These are phyloP conservation scores for Kryptolebias ocellatus DNA, from an alignment of 2,797 vertebrate genomes.

Conservation along the genomic window DNA sequence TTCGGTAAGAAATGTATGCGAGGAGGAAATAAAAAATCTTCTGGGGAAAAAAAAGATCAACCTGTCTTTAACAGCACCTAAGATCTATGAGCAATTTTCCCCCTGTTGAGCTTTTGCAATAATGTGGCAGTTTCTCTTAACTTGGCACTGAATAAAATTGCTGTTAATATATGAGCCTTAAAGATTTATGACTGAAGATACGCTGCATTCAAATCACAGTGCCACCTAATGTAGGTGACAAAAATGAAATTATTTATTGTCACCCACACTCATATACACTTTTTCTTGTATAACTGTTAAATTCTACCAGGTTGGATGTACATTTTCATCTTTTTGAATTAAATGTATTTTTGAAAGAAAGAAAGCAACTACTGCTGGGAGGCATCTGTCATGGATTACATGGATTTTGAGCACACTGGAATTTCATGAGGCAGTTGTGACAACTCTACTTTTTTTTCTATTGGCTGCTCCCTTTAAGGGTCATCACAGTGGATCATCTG, in stretches of 20 bases:
- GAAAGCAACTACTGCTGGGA: too few relatives aligned
- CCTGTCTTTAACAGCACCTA: slow-evolving; percentile 26
- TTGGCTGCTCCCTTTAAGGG: too few relatives aligned
- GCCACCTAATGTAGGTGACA: slow-evolving; percentile 31
- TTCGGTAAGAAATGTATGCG: not conserved
- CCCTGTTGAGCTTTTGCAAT: slow-evolving; percentile 15
- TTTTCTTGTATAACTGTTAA: not conserved
- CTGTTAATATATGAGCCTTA: slow-evolving; percentile 47
- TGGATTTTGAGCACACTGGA: slow-evolving; percentile 3
- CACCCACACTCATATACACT: slow-evolving; percentile 22
- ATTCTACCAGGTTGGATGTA: not conserved
- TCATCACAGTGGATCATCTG: too few relatives aligned
- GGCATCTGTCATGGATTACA: slow-evolving; percentile 16
- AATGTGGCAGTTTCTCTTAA: slow-evolving; percentile 40
- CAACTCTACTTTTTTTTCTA: not conserved
- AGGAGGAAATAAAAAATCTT: slow-evolving; percentile 8
- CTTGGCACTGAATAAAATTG: slow-evolving; percentile 54
- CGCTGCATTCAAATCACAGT: slow-evolving; percentile 33
- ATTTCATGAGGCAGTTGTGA: not conserved
- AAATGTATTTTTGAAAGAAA: too few relatives aligned
- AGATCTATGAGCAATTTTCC: slow-evolving; percentile 54
- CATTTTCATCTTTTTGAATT: slow-evolving; percentile 18
- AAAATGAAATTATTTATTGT: slow-evolving; percentile 41
- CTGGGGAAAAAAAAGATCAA: slow-evolving; percentile 8
- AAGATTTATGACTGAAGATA: slow-evolving; percentile 46